Evolutionary conservation across 2,797 vertebrate species (phyloP).

Genomic region (Florisuga fusca): DNA sequence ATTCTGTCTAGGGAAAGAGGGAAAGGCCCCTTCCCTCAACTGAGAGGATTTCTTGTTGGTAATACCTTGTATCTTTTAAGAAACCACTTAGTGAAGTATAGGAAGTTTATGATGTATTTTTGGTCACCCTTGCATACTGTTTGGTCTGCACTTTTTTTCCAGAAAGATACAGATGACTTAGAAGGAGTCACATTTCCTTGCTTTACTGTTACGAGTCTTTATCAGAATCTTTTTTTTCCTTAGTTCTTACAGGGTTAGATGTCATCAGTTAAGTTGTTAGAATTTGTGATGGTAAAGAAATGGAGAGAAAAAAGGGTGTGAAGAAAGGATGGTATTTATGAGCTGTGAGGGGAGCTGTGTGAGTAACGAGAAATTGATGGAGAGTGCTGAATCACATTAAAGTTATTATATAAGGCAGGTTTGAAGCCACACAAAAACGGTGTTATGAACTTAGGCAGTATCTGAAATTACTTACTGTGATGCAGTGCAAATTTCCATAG

Average conservation of each 20-base stretch:
- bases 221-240: background rate
- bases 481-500: background rate
- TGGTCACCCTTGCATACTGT: background rate
- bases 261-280: background rate
- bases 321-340: background rate
- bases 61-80: background rate
- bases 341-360: background rate
- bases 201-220: background rate
- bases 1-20: background rate
- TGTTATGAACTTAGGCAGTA: background rate
- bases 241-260: background rate
- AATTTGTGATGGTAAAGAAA: background rate
- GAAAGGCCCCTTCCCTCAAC: too few species aligned
- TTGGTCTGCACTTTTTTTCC: background rate
- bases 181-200: background rate
- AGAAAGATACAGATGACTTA: background rate
- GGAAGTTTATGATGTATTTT: background rate
- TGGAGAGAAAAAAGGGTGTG: constrained; percentile 5
- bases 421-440: background rate
- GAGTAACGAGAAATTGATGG: background rate
- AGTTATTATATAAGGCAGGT: constrained; percentile 26
- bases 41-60: background rate
- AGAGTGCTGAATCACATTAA: constrained; percentile 29
- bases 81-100: background rate
- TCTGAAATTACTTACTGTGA: background rate